These are phyloP conservation scores for Lamellibrachia satsuma DNA, from an alignment of 2,888 invertebrate genomes.

Conservation along the genomic window DNA sequence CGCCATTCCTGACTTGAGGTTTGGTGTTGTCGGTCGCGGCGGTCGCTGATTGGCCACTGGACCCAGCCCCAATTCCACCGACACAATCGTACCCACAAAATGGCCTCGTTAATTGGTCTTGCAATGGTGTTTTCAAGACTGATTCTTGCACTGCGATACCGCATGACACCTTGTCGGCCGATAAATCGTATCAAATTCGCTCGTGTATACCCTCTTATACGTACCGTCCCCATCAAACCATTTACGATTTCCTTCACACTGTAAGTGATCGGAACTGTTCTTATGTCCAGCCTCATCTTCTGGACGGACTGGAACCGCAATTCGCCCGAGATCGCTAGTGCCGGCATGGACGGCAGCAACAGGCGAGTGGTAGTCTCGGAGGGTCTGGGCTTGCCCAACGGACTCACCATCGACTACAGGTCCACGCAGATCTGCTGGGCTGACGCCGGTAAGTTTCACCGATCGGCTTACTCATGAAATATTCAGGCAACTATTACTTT, in stretches of 20 bases:
- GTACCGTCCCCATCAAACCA: no score
- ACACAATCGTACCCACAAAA: no score
- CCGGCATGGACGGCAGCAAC: constrained; percentile 90
- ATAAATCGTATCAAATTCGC: no score
- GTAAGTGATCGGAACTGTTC: not conserved
- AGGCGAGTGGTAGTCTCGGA: constrained; percentile 69
- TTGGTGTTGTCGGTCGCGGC: no score
- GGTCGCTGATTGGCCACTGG: no score
- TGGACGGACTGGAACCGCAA: constrained; percentile 97
- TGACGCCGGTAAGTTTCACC: constrained; percentile 79
- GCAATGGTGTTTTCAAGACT: no score
- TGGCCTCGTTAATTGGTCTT: no score
- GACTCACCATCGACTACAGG: constrained; percentile 85
- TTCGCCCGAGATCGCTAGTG: constrained; percentile 90
- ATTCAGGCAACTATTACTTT: not conserved
- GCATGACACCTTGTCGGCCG: no score
- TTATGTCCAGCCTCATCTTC: constrained; percentile 81
- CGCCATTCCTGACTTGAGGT: no score
- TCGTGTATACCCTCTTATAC: no score
- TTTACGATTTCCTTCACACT: not conserved
- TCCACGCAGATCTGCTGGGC: constrained; percentile 92
- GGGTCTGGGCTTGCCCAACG: constrained; percentile 87
- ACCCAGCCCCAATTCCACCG: no score
- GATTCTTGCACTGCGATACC: no score
- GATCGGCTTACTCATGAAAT: constrained; percentile 19